These are phyloP conservation scores for Aldrovandia affinis DNA, from an alignment of 2,797 vertebrate genomes.

Conservation along the genomic window DNA sequence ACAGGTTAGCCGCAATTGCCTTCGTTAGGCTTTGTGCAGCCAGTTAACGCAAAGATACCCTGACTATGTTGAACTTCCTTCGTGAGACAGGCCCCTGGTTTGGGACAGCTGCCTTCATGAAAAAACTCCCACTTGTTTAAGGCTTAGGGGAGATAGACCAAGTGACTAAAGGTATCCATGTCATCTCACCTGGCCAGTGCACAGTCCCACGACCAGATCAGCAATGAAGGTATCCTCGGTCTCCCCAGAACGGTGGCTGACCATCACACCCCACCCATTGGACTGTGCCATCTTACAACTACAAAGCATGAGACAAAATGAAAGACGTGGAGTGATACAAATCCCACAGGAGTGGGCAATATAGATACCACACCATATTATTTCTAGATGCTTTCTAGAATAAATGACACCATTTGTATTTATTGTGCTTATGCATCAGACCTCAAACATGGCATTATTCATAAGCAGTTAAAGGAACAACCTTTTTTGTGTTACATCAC, in stretches of 20 bases:
- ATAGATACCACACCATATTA: neutral
- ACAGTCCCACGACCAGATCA: conserved; percentile 93
- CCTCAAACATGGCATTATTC: neutral
- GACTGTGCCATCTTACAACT: conserved; percentile 96
- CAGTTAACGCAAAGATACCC: too few relatives aligned
- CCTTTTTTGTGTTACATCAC: neutral
- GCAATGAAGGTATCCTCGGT: conserved; percentile 98
- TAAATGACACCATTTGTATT: neutral
- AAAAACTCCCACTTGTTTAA: too few relatives aligned
- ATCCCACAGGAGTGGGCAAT: too few relatives aligned
- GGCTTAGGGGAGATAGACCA: neutral
- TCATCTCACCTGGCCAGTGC: conserved; percentile 88
- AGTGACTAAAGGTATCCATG: neutral
- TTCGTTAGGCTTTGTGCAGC: too few relatives aligned
- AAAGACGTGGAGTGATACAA: too few relatives aligned
- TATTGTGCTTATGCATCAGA: neutral
- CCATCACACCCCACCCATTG: conserved; percentile 97
- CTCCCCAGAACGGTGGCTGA: conserved; percentile 95
- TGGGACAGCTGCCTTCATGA: too few relatives aligned
- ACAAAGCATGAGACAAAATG: neutral
- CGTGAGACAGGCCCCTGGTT: too few relatives aligned
- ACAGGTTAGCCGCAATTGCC: too few relatives aligned
- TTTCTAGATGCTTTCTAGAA: neutral
- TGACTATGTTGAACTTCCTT: too few relatives aligned
- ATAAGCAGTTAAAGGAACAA: neutral